Base-by-base conservation (phyloP, 2,797 vertebrate genomes). In the Microctenopoma lineatum region DNA sequence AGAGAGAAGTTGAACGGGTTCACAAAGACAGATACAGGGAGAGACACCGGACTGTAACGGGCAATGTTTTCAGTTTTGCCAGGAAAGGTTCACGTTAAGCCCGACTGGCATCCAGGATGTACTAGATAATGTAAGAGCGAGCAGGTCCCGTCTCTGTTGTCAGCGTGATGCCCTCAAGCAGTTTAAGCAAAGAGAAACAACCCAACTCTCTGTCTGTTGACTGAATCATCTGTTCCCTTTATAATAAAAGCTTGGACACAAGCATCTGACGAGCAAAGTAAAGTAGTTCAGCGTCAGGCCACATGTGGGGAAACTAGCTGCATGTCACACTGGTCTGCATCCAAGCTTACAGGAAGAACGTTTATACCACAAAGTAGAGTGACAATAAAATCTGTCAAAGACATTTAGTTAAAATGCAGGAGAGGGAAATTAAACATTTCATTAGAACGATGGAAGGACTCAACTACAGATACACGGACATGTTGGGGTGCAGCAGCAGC, bases 221-320 rank as follows among this genome's bases (percentile, higher is more conserved):
- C 68, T 86, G 85, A 88, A 62, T 89, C 87, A 89, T 74, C 38
- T 39, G n/a, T 9, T 68, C 72, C 48, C 25, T 59, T 21, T 21
- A 21, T n/a, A n/a, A n/a, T n/a, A n/a, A n/a, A 21, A 21, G 21
- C 21, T 21, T 21, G 21, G 21, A 21, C 21, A 21, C 21, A 21
- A 21, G 21, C 21, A 21, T 21, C 21, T 21, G 21, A 1, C 21
- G 2, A 66, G 39, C 45, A 73, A 72, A 81, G 26, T 72, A 59
- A n/a, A 79, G 82, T 64, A 86, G 57, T 87, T 88, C 81, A 70
- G 14, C 9, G 9, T 38, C 2, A 46, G 54, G 15, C 76, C 88
- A 82, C 80, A 66, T 13, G 80, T 52, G 53, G 81, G 46, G 29
- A 38, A 53, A 44, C 3, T 59, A 65, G 74, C 71, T 36, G 9